Base-by-base conservation (phyloP, 30 jellyfish, hydroid and myxozoan species). In the Cassiopea xamachana region DNA sequence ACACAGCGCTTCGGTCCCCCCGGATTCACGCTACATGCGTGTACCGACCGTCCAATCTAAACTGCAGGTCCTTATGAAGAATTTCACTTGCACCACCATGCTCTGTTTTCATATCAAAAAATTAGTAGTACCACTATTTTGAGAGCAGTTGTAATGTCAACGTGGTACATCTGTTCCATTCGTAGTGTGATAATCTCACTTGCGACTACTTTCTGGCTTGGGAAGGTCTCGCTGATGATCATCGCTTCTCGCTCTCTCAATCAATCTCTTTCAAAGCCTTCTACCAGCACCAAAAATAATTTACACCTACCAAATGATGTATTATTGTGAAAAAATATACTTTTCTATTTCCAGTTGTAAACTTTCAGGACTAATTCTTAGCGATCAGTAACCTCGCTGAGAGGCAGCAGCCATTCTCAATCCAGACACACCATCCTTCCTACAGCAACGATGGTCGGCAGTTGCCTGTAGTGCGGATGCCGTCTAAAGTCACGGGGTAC, bases 1-100 rank as follows among this genome's bases (percentile, higher is more conserved):
- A 1, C 51, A 19, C 16, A 18, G 76, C 39, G 80, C 58, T 18
- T 39, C 55, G 80, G 19, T 71, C 55, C 80, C 80, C 80, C 80
- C 80, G 80, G 80, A 71, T 71, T 71, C 80, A 27, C 8, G 18
- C 27, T 71, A 55, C 80, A 10, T 71, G 80, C 80, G 55, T 71
- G 80, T 19, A 71, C 80, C 80, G 55, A 43, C 55, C 80, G 15
- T 71, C 58, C 55, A 14, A n/a, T 17, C 51, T 0, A 4, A 12
- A 39, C 27, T n/a, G 55, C 80, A 71, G 80, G 80, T 71, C 55
- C 80, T 71, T 71, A n/a, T 18, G 80, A 55, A 1, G 39, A 14
- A 71, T 71, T 71, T 71, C 80, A 19, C 80, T 12, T 71, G 58
- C 55, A 39, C 80, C 80, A 8, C 7, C 12, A 55, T 55, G 64